Percentiles rank a stretch among this genome's conserved stretches.
These are phyloP conservation scores for Helicoverpa armigera DNA, from an alignment of 1,140 invertebrate species.

Conservation along the genomic window DNA sequence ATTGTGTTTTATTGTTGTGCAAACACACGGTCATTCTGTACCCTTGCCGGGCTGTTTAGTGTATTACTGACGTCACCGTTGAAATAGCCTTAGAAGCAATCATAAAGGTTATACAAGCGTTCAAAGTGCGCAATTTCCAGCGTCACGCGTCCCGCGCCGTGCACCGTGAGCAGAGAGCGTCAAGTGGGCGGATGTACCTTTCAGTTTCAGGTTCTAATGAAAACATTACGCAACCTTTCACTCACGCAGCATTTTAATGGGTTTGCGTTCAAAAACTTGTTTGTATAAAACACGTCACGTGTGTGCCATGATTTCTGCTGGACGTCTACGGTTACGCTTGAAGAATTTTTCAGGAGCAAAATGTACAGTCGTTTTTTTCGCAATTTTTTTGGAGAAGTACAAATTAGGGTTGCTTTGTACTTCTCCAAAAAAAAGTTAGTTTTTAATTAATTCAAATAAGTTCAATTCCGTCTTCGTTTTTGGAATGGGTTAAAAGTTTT, in stretches of 20 bases:
- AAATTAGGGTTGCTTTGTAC: no score
- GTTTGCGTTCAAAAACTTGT: slow-evolving; percentile 14
- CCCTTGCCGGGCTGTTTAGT: slow-evolving; percentile 32
- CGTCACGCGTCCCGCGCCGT: slow-evolving; percentile 39
- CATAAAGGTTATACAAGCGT: slow-evolving; percentile 43
- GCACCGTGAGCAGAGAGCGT: slow-evolving; percentile 16
- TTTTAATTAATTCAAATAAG: no score
- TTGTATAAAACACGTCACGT: slow-evolving; percentile 7
- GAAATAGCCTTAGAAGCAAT: slow-evolving; percentile 45
- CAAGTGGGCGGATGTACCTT: slow-evolving; percentile 47
- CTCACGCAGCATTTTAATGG: slow-evolving; percentile 28
- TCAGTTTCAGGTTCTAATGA: slow-evolving; percentile 50
- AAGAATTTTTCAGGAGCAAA: no score
- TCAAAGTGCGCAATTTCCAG: slow-evolving; percentile 52
- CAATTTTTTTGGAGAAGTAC: no score
- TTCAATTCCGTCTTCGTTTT: no score
- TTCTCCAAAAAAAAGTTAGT: no score
- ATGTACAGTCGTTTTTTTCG: no score
- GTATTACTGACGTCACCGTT: slow-evolving; percentile 37
- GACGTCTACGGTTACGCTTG: no score
- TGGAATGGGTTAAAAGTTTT: no score
- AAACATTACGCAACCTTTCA: slow-evolving; percentile 50
- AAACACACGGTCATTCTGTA: slow-evolving; percentile 33
- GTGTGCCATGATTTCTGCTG: not conserved
- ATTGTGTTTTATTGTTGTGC: slow-evolving; percentile 26